Base-by-base conservation (phyloP, 2,888 invertebrate genomes). In the Ormyrus labotus region DNA sequence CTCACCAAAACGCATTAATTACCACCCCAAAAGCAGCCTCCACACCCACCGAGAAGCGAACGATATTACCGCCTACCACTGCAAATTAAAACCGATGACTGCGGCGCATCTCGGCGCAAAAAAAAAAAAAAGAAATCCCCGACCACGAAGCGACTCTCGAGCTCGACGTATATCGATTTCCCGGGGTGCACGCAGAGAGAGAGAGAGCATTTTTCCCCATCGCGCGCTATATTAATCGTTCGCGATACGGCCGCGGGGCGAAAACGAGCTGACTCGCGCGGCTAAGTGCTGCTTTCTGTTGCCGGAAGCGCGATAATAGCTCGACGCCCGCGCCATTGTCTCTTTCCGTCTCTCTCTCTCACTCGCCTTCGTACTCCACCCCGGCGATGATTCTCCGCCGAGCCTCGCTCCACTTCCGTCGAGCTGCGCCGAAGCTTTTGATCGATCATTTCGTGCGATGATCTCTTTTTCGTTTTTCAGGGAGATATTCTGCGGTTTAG, bases 231-330 rank as follows among this genome's bases (percentile, higher is more conserved):
- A 79, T 79, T 74, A 79, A 74, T 74, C 79, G 68, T 73, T 51
- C 55, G 55, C 19, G 55, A 55, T 63, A 64, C 34, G 47, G 47
- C 57, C 55, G 55, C 13, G 50, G 34, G 34, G 63, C 47, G 48
- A 60, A 70, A 78, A 81, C 67, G 69, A 68, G 67, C 71, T 75
- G 78, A 78, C 74, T 70, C 72, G 76, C 73, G 76, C 78, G 81
- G 82, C 86, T 86, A 88, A 90, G 89, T 90, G 89, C 89, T 88
- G 86, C 89, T 87, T 89, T 88, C 85, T 90, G 89, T 89, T 88
- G 88, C 88, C 88, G 89, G 89, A 90, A 87, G 87, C 81, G 61
- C 83, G 81, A 84, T 89, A 89, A 90, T 89, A 87, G 89, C 85
- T 82, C 80, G 68, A 53, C 71, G 63, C 63, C 75, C 13, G 57